Evolutionary conservation across 1,140 invertebrate species (phyloP).

Genomic region (Ips nitidus): DNA sequence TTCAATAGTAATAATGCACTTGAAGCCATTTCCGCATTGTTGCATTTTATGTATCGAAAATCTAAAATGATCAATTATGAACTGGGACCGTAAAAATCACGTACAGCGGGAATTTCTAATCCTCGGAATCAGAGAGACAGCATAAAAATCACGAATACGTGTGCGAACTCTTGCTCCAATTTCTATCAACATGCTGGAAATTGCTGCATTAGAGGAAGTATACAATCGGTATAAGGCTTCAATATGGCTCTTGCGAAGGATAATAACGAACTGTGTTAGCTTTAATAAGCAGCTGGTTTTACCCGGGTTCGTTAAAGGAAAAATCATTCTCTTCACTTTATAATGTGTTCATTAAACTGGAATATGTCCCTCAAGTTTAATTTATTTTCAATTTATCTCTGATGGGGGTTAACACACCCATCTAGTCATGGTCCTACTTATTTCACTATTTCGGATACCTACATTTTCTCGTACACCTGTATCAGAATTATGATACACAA

Average conservation of each 20-base stretch:
- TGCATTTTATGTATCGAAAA: neutral
- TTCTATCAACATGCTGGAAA: slow-evolving; percentile 10
- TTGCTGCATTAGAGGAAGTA: neutral
- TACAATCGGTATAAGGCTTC: neutral
- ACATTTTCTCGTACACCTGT: no score
- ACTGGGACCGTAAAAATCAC: slow-evolving; percentile 5
- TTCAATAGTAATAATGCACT: no score
- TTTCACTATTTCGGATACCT: no score
- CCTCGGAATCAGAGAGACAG: neutral
- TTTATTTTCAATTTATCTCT: no score
- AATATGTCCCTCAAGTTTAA: no score
- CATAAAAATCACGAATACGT: slow-evolving; percentile 13
- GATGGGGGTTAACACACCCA: no score
- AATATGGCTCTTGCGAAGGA: neutral
- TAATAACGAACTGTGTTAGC: neutral
- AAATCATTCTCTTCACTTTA: no score
- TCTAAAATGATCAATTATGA: neutral
- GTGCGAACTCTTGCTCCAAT: slow-evolving; percentile 9
- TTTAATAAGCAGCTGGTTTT: neutral
- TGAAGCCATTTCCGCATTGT: no score
- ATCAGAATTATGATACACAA: no score
- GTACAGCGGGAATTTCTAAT: slow-evolving; percentile 9
- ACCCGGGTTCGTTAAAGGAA: no score
- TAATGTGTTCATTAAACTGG: no score
- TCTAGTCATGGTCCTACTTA: no score